Evolutionary conservation across 2,888 invertebrate genomes (phyloP), one percentile per base, ranked within the genome.

Genomic region (Agelastica alni): DNA sequence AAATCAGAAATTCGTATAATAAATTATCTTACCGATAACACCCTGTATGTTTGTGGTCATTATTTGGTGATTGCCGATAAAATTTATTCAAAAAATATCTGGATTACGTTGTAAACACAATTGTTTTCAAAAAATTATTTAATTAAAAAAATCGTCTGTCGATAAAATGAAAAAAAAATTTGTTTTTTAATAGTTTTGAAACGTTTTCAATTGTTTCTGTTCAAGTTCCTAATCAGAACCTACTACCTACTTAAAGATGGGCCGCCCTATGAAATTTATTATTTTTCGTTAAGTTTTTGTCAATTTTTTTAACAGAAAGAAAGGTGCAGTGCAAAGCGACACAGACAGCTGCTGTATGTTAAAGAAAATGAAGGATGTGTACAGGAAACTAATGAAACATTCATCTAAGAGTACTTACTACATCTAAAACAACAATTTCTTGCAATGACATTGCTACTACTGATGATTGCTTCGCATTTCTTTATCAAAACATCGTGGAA

Each of bases 251-350:
- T 16, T 5, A 14, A n/a, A 14, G 5, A 34, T 34, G 10, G 12
- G 12, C 37, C 18, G 37, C 20, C 20, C n/a, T 36, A 16, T 26
- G 18, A 39, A 39, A 18, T 37, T 26, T 39, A 39, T 22, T 44
- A 16, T n/a, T n/a, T n/a, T n/a, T n/a, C 41, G 6, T 30, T 44
- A 14, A 28, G 12, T 13, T 28, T 20, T 47, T 26, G 37, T 20
- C 41, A 31, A 39, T 14, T 16, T 16, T 26, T 47, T 34, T 57
- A 56, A 59, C 54, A 60, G 56, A 49, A 62, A 62, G 65, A 64
- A 54, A 48, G 58, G 64, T 67, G 67, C 64, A 58, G 64, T 67
- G 67, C 67, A 55, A 64, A 67, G 67, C 67, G 51, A 65, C 67
- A 66, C 52, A 61, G 67, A 67, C 64, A 63, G 64, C 64, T 44